Conservation (phyloP, 2,797 vertebrate species). For the Emys orbicularis region DNA sequence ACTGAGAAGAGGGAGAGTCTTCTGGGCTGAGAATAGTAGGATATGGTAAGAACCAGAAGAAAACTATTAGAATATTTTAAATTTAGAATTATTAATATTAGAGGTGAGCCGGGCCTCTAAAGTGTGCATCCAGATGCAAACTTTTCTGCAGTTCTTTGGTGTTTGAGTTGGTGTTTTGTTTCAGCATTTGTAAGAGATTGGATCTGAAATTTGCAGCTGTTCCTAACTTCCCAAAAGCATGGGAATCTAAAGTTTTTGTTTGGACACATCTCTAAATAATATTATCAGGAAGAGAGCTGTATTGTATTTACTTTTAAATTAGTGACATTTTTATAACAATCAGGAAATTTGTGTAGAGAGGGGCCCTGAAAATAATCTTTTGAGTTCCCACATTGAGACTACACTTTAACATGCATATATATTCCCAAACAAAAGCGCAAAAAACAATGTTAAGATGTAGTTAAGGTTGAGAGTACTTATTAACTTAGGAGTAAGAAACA, state of each 20-base stretch:
- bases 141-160: background rate
- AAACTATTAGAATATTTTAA: background rate
- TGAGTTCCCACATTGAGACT: background rate
- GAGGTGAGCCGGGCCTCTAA: background rate
- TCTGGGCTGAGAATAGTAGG: background rate
- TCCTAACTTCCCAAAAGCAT: background rate
- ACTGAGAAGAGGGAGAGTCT: background rate
- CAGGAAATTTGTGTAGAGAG: background rate
- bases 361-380: background rate
- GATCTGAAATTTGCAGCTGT: background rate
- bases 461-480: too few species aligned
- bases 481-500: too few species aligned
- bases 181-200: background rate
- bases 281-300: background rate
- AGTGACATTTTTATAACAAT: conserved; percentile 1
- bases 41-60: background rate
- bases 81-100: background rate
- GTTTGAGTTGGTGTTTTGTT: background rate
- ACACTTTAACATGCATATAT: background rate
- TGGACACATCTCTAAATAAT: background rate
- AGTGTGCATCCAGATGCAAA: background rate
- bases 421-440: background rate
- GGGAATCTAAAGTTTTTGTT: background rate
- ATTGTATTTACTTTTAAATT: conserved; percentile 3
- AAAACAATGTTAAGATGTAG: background rate